Evolutionary conservation across 2,888 invertebrate species (phyloP), one percentile per base, ranked within the genome.

Genomic region (Pinctada fucata): DNA sequence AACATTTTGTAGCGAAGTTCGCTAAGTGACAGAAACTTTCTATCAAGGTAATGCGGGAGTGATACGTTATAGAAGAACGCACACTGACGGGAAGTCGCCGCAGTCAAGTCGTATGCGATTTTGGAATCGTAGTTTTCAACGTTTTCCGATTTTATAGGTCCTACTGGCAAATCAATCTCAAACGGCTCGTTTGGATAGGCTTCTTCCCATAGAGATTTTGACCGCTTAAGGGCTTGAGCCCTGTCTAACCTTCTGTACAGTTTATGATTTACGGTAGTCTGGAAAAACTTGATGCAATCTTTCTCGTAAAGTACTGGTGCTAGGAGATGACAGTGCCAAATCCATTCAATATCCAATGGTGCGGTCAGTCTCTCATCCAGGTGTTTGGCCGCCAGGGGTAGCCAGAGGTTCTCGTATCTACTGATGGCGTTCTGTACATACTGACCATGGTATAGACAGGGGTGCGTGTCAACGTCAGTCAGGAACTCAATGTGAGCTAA

Each of bases 41-140:
- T 88, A 70, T 93, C 92, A 10, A 88, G 89, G 86, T 92, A 93
- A 83, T 94, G 93, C 13, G 93, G 93, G 10, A 93, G 87, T 1
- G 93, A 93, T 3, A 93, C 93, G 88, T 93, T 91, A 85, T 93
- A 93, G 80, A 92, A 93, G 86, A 93, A 93, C 72, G 91, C 91
- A 65, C 90, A 87, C 84, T 93, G 93, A 52, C 93, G 83, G 45
- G 88, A 87, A 3, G 91, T 91, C 5, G 93, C 93, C 16, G 87
- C 88, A 13, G 88, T 88, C 47, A 93, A 87, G 83, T 93, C 91
- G 82, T 93, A 93, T 10, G 85, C 72, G 84, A 91, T 84, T 10
- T 79, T 66, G 63, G 83, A 81, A 8, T 78, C 58, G 74, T 68
- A 75, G 75, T 64, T 49, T 5, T 63, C 68, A 3, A 45, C n/a